Base-by-base conservation (phyloP, 2,888 invertebrate species). In the Choreutis nemorana region DNA sequence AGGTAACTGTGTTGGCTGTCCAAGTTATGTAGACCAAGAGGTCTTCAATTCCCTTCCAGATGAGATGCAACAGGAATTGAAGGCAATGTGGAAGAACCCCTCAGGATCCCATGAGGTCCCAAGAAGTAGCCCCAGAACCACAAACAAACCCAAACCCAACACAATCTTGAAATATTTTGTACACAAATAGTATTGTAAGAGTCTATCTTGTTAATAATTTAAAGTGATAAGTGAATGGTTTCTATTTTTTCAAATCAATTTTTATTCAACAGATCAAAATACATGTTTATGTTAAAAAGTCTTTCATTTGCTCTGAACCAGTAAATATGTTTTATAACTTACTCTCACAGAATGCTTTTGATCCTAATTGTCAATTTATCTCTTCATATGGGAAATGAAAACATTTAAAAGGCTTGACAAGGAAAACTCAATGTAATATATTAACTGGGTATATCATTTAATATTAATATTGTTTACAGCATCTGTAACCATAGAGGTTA, bases 61-160 rank as follows among this genome's bases (percentile, higher is more conserved):
- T 14, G 87, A 89, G 28, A 79, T 90, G 59, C 88, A 89, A 55
- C 83, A 86, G 44, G 90, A 90, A 57, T 65, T 90, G 12, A 84
- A 87, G 53, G 77, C 79, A n/a, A 84, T 86, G 50, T 87, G 87
- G 84, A 82, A 81, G 37, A 77, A 78, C 42, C 75, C 77, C 36
- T 68, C 77, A 22, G 55, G 61, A 41, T 71, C 78, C 13, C n/a
- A n/a, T n/a, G 65, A 58, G 23, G 42, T 72, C 40, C 56, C 64
- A 22, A 56, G 75, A 42, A 65, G 66, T 61, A 66, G 67, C 55
- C 67, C 73, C 25, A 70, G 71, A 60, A 73, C 61, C 41, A 52
- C 59, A 50, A 83, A 82, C 65, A 83, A 81, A 73, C 52, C 80
- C 32, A 83, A 81, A 64, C 56, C 73, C 40, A 87, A 86, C 68